Base-by-base conservation (phyloP, 2,797 vertebrate species). In the Glossophaga mutica region DNA sequence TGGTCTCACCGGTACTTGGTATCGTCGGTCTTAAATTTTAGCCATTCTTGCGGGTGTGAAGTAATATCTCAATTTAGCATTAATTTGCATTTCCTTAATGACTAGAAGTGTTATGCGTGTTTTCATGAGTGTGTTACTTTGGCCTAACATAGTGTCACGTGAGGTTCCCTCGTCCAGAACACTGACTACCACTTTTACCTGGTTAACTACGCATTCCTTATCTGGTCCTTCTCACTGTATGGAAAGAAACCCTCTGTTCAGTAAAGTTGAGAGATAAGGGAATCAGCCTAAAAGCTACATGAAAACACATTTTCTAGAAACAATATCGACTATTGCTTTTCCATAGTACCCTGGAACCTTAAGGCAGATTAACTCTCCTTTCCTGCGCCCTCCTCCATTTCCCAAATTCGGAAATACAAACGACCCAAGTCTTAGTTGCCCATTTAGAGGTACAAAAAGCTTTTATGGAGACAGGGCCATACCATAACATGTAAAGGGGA, bases 401-500 rank as follows among this genome's bases (percentile, higher is more conserved):
- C 65, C 52, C 44, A 87, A 34, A 50, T 86, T 59, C 44, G 79
- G n/a, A 65, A 82, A 74, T 48, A 76, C 6, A 22, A 52, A 52
- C 39, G 12, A 18, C 10, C 21, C 55, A 89, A 71, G 14, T 91
- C n/a, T 77, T 37, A 67, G n/a, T 42, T 79, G n/a, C 39, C 70
- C 44, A 7, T 76, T 82, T 9, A 16, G 46, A 62, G 12, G 2
- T 68, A 76, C 32, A 74, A 74, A 79, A 90, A 87, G 22, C 44
- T 79, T 84, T 0, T 44, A 78, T 79, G 3, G 67, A 97, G 39
- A 81, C 11, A 39, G 24, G 16, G 14, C 11, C 16, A 19, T 55
- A 46, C 29, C 21, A 74, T 82, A 82, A 96, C 77, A 48, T 34
- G 73, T 92, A 90, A 92, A 87, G 73, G 89, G 22, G 59, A 77